Conservation (phyloP, 2,113 vertebrate species). For the Puntigrus tetrazona region DNA sequence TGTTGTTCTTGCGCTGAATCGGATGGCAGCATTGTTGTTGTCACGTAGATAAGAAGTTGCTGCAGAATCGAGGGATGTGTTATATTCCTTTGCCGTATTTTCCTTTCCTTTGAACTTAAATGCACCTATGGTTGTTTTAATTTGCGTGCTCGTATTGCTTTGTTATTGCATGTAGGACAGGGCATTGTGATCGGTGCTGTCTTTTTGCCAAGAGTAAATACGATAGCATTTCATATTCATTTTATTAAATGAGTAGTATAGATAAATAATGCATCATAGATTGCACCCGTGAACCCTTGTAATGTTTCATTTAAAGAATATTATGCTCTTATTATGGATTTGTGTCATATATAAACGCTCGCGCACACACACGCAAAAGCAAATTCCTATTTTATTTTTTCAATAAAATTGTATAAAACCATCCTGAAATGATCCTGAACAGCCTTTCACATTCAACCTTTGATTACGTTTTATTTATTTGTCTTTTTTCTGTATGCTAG, state of each 20-base stretch:
- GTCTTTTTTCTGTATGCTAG: neutral
- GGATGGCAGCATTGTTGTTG: neutral
- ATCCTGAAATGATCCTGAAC: neutral
- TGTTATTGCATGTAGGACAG: neutral
- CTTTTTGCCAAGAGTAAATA: neutral
- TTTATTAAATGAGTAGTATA: neutral
- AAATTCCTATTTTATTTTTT: neutral
- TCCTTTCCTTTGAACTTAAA: neutral
- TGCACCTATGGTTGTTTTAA: neutral
- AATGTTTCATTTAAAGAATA: neutral
- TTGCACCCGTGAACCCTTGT: neutral
- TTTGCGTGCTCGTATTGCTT: neutral
- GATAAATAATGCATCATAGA: neutral
- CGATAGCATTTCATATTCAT: neutral
- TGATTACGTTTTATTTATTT: too few species aligned
- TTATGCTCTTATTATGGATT: neutral
- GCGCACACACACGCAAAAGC: neutral
- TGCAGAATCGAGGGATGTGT: neutral
- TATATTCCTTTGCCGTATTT: neutral
- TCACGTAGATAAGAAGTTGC: conserved; percentile 34
- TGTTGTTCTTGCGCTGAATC: neutral
- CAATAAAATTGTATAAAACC: neutral
- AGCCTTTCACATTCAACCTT: too few species aligned
- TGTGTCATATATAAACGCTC: neutral
- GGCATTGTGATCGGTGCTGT: neutral